Conservation (phyloP, 2,113 vertebrate species). For the Xiphophorus hellerii region DNA sequence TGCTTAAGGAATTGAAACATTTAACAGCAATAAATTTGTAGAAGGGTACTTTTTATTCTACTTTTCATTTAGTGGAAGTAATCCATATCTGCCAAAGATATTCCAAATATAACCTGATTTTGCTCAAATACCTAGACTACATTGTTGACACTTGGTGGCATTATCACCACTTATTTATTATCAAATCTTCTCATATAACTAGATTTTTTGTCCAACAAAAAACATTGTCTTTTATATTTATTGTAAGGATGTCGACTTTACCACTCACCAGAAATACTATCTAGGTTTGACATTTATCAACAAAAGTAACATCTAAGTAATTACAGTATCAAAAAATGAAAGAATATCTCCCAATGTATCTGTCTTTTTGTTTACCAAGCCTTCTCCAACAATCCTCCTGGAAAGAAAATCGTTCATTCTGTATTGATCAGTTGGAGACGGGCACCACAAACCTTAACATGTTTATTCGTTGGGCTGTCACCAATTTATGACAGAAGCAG, state of each 20-base stretch:
- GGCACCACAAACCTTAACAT: not conserved
- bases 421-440: not conserved
- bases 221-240: not conserved
- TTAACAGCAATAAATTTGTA: no score
- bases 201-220: not conserved
- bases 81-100: no score
- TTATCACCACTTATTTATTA: no score
- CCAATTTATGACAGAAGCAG: not conserved
- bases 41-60: no score
- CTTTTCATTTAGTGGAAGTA: no score
- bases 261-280: not conserved
- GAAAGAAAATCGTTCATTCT: not conserved
- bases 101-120: no score
- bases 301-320: not conserved
- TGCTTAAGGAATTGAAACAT: no score
- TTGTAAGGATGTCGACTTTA: not conserved
- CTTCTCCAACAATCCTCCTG: not conserved
- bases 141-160: no score
- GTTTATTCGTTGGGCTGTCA: not conserved
- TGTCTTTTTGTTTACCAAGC: not conserved
- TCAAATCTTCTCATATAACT: not conserved
- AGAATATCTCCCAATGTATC: not conserved
- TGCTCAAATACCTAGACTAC: no score
- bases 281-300: not conserved
- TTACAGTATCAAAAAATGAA: not conserved